A percentile compares a stretch with the other conserved stretches of the same genome.
phyloP scores from a whole-genome alignment of 2,113 vertebrate genomes.

The Sapayoa aenigma region DNA sequence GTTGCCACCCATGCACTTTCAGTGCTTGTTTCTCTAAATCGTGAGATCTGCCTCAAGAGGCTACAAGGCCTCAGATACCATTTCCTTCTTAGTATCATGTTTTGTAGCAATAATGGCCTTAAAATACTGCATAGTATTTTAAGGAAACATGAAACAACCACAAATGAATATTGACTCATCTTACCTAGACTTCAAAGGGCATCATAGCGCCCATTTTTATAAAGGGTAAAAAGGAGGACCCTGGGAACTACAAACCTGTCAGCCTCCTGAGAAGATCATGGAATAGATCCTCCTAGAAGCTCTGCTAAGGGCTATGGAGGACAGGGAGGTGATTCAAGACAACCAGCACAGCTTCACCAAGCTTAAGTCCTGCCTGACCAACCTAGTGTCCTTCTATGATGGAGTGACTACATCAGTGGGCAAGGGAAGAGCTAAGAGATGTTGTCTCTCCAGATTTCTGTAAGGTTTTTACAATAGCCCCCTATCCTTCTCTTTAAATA shows the following conservation, averaged over 20 bases:
- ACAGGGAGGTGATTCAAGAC: neutral
- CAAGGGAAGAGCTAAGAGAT: neutral
- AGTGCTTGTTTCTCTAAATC: neutral
- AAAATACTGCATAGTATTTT: neutral
- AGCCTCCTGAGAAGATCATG: neutral
- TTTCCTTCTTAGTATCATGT: neutral
- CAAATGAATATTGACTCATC: neutral
- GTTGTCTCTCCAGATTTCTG: neutral
- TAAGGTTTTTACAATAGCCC: neutral
- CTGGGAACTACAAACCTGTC: neutral
- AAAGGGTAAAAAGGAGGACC: neutral
- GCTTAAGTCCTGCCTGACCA: neutral
- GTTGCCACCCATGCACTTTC: neutral
- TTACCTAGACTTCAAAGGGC: neutral
- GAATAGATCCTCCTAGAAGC: neutral
- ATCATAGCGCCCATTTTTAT: neutral
- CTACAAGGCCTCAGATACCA: neutral
- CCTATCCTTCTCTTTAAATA: neutral
- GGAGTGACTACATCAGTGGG: neutral
- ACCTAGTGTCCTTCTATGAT: neutral
- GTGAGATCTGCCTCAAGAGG: neutral
- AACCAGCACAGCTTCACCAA: neutral
- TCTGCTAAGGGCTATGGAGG: neutral
- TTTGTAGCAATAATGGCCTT: neutral
- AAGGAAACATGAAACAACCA: neutral